These are phyloP conservation scores for Echinometra lucunter DNA, from an alignment of 53 echinoderm and acorn worm species.

Conservation along the genomic window DNA sequence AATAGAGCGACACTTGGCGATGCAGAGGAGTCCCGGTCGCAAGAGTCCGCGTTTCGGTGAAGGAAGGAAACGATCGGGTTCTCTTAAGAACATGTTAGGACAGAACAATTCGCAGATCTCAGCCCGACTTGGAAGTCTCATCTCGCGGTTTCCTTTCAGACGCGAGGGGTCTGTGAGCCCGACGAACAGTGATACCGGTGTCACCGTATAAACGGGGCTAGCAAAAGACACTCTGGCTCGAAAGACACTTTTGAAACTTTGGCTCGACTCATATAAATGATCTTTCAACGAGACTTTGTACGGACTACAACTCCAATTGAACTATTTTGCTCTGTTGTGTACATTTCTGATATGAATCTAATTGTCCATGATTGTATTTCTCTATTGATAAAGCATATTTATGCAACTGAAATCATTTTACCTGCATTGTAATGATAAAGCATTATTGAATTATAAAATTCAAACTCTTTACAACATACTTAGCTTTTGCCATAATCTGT, in stretches of 20 bases:
- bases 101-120: conserved; percentile 82
- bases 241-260: not conserved
- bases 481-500: not conserved
- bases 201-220: conserved; percentile 36
- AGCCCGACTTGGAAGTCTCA: conserved; percentile 80
- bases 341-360: not conserved
- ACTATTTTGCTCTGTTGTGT: not conserved
- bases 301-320: not conserved
- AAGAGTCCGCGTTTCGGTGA: conserved; percentile 77
- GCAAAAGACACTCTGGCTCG: not conserved
- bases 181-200: conserved; percentile 61
- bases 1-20: conserved; percentile 88
- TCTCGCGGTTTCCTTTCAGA: conserved; percentile 90
- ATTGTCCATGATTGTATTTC: not conserved
- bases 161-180: conserved; percentile 75
- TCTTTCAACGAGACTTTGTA: not conserved
- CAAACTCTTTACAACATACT: not conserved
- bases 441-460: not conserved
- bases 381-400: not conserved
- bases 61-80: conserved; percentile 79
- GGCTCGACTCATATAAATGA: no score
- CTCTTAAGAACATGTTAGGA: conserved; percentile 82
- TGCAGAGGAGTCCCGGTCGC: conserved; percentile 70
- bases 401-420: not conserved
- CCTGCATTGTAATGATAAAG: not conserved